These are phyloP conservation scores for Dreissena polymorpha DNA, from an alignment of 1,140 invertebrate genomes.

Conservation along the genomic window DNA sequence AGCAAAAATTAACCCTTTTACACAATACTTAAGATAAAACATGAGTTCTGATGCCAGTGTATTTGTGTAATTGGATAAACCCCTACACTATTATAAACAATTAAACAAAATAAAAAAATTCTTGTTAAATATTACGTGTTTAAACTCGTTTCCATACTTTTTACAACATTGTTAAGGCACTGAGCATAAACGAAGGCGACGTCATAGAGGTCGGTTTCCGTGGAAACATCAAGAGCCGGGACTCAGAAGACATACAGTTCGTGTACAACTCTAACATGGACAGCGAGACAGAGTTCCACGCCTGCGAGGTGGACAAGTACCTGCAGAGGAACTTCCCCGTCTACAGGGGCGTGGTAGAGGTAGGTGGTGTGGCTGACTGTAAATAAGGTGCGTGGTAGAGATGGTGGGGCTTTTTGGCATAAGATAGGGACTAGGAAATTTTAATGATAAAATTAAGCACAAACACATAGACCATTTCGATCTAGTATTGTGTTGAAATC, in stretches of 20 bases:
- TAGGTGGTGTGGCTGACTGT: neutral
- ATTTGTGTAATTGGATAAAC: too few relatives aligned
- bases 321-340: slow-evolving; percentile 74
- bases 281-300: slow-evolving; percentile 57
- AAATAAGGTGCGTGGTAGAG: neutral
- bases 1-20: too few relatives aligned
- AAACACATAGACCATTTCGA: too few relatives aligned
- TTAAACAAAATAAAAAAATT: too few relatives aligned
- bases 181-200: slow-evolving; percentile 71
- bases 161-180: slow-evolving; percentile 13
- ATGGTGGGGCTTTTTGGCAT: slow-evolving; percentile 37
- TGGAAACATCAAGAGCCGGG: slow-evolving; percentile 69
- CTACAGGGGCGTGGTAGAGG: slow-evolving; percentile 66
- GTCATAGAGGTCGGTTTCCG: slow-evolving; percentile 70
- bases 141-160: too few relatives aligned
- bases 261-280: slow-evolving; percentile 72
- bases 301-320: slow-evolving; percentile 71
- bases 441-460: too few relatives aligned
- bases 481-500: too few relatives aligned
- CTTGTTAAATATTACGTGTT: too few relatives aligned
- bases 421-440: too few relatives aligned
- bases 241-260: slow-evolving; percentile 52
- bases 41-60: too few relatives aligned
- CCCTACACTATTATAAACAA: too few relatives aligned
- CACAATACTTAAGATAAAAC: too few relatives aligned